Evolutionary conservation across 2,113 vertebrate genomes (phyloP), one percentile per base, ranked within the genome.

Genomic region (Ictidomys tridecemlineatus): DNA sequence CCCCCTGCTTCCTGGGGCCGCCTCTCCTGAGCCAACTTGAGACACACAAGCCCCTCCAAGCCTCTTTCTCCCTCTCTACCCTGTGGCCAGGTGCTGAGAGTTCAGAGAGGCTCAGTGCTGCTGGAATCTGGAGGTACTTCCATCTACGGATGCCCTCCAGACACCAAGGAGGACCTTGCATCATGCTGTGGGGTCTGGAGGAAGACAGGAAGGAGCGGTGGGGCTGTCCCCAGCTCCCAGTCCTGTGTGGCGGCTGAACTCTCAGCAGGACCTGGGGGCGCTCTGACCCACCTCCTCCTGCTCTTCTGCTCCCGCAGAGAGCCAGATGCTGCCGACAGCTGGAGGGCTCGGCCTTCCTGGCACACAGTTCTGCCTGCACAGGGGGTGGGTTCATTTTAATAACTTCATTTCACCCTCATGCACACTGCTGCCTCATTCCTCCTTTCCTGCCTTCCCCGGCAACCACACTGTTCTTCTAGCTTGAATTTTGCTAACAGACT

Each of bases 281-380:
- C 91, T 78, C 85, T 96, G 95, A 96, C 96, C 96, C 16, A 4
- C 39, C 65, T 48, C 53, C 80, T 39, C 70, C 58, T 1, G 30
- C 87, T 91, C 67, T 69, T 76, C 28, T 58, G 28, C 89, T 85
- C 96, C 95, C 4, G 76, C 0, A 3, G 94, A 97, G 95, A 97
- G 96, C 98, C 98, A 98, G 97, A 94, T 98, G 98, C 98, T 87
- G 42, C 51, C 0, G 42, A 93, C 97, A 98, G 97, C 97, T 97
- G 97, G 93, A 97, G 74, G 93, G 94, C 95, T 86, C 22, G 39
- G 97, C 91, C 89, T 51, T 74, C 95, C 80, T 96, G 95, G 96
- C 98, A 94, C 79, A 18, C 70, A 4, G 87, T 42, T 58, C 95
- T 65, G 92, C 85, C 94, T 22, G 86, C 63, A 11, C 95, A 34